Evolutionary conservation across 1,140 invertebrate species (phyloP).

Genomic region (Hormaphis cornu): DNA sequence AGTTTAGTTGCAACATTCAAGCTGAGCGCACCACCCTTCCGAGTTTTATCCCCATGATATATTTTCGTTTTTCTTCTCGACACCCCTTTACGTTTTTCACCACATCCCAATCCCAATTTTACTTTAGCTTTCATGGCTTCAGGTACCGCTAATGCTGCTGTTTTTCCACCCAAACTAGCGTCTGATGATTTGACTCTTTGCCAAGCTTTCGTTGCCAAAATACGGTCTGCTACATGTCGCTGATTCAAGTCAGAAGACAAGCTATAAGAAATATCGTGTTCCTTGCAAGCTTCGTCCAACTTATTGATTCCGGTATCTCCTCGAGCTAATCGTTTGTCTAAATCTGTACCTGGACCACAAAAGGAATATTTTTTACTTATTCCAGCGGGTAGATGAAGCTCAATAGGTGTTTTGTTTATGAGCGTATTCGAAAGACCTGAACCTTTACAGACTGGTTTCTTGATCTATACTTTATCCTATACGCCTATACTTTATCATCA

Average conservation of each 20-base stretch:
- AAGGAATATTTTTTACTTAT: slow-evolving; percentile 42
- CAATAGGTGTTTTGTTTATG: slow-evolving; percentile 43
- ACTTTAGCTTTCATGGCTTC: slow-evolving; percentile 40
- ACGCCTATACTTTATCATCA: neutral
- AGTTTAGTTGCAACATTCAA: neutral
- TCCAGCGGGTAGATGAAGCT: slow-evolving; percentile 42
- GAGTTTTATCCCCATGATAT: too few species aligned
- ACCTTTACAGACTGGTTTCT: neutral
- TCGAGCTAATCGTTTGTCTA: slow-evolving; percentile 41
- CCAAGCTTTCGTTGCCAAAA: slow-evolving; percentile 41
- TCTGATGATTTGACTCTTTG: slow-evolving; percentile 41
- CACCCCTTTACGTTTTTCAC: neutral
- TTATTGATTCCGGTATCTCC: slow-evolving; percentile 41
- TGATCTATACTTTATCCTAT: neutral
- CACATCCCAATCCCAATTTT: slow-evolving; percentile 34
- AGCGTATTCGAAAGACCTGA: slow-evolving; percentile 40
- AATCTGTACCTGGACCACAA: slow-evolving; percentile 44
- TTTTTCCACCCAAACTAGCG: slow-evolving; percentile 40
- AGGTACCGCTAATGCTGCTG: slow-evolving; percentile 37
- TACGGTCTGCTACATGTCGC: slow-evolving; percentile 42
- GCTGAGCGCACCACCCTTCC: neutral
- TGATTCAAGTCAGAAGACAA: slow-evolving; percentile 36
- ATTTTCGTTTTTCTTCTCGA: neutral
- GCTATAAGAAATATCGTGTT: slow-evolving; percentile 44
- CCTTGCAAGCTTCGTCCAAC: slow-evolving; percentile 43